Base-by-base conservation (phyloP, 30 jellyfish, hydroid and myxozoan species). In the Turritopsis rubra region DNA sequence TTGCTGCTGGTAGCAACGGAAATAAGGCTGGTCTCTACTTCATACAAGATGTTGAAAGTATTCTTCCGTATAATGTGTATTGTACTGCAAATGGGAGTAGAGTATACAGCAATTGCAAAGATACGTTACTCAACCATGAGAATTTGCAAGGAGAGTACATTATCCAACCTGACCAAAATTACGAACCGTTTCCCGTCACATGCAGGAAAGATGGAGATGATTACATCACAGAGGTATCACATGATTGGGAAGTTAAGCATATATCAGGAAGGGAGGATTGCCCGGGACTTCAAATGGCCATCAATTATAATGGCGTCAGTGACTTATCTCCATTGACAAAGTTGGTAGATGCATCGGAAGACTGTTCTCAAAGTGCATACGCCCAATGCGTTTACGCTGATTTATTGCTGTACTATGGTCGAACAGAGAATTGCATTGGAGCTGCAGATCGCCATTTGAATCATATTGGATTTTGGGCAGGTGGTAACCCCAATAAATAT, bases 391-490 rank as follows among this genome's bases (percentile, higher is more conserved):
- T 9, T 0, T 8, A 9, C 0, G 77, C 77, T 27, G 16, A 68
- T 16, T 16, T 27, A 27, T 68, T 0, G 23, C 5, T 41, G 5
- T 13, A 41, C 13, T 68, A 68, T 68, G 30, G 31, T 27, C 30
- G 30, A 9, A 68, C 9, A 0, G 31, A 16, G 19, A 23, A 16
- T 17, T 68, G 30, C 77, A 7, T 68, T 68, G 28, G 30, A 1
- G 31, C 19, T 68, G 30, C 28, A 68, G 77, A 68, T 19, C 77
- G 77, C 28, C 1, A 68, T 1, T 8, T 8, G 9, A 68, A 27
- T 68, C 28, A n/a, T 19, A 68, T 68, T n/a, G 31, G 31, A 68
- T 68, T 7, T 19, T 68, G 77, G 77, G 77, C 77, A 7, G 77
- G 77, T 68, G 77, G 77, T 7, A 68, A 68, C 77, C 0, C 77